A percentile compares a stretch with the other conserved stretches of the same genome.
phyloP scores from a whole-genome alignment of 2,888 invertebrate species.

The Apodemia mormo region DNA sequence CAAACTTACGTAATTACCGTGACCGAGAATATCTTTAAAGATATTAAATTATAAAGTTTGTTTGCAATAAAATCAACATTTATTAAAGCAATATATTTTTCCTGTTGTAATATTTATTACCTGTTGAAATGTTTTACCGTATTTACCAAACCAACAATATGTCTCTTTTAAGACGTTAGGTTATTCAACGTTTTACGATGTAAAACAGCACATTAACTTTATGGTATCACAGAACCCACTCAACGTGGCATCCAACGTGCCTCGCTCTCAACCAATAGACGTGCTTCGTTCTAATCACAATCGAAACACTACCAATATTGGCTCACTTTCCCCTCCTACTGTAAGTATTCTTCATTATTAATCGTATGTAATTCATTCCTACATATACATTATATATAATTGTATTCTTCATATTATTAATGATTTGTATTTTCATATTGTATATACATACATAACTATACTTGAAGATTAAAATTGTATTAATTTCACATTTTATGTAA shows the following conservation, averaged over 20 bases:
- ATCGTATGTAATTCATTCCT: neutral
- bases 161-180: too few species aligned
- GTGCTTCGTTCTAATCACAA: constrained; percentile 89
- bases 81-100: too few species aligned
- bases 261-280: constrained; percentile 92
- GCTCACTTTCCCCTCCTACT: constrained; percentile 95
- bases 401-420: neutral
- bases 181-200: too few species aligned
- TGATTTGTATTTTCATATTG: neutral
- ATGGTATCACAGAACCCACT: constrained; percentile 54
- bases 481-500: neutral
- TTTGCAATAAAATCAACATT: too few species aligned
- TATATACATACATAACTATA: neutral
- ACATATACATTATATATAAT: neutral
- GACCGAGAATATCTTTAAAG: too few species aligned
- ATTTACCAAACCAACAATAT: too few species aligned
- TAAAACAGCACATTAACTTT: neutral
- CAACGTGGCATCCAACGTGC: constrained; percentile 75
- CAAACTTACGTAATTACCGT: too few species aligned
- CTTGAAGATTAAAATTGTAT: neutral
- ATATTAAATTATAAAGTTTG: too few species aligned
- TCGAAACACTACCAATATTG: constrained; percentile 89
- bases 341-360: constrained; percentile 69
- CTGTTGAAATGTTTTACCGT: too few species aligned
- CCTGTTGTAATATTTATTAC: too few species aligned